Evolutionary conservation across 2,888 invertebrate genomes (phyloP).

Genomic region (Tetragnatha montana): DNA sequence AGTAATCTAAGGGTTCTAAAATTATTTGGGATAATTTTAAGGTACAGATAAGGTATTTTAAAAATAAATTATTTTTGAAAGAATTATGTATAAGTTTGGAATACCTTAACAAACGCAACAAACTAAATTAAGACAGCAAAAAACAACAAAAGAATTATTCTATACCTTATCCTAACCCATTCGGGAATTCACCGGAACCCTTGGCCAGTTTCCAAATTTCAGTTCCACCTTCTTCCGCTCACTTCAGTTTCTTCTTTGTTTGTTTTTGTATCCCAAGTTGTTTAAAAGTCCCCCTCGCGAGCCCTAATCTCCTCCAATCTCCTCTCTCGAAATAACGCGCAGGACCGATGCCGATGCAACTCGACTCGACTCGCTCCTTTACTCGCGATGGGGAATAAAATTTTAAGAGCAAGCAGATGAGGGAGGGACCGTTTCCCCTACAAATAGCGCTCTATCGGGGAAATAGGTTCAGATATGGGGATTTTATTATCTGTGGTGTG

Average conservation of each 20-base stretch:
- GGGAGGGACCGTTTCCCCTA: too few species aligned
- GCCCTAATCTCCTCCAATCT: conserved; percentile 31
- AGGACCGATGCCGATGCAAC: conserved; percentile 30
- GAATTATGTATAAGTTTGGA: too few species aligned
- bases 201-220: conserved; percentile 40
- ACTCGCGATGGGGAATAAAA: background rate
- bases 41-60: too few species aligned
- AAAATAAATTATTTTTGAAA: too few species aligned
- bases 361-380: conserved; percentile 31
- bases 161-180: too few species aligned
- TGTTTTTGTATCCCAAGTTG: conserved; percentile 12
- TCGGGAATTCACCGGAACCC: background rate
- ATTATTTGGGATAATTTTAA: too few species aligned
- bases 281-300: conserved; percentile 40
- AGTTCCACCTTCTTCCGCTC: conserved; percentile 35
- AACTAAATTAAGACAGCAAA: too few species aligned
- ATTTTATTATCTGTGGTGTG: too few species aligned
- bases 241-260: conserved; percentile 2
- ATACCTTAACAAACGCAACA: background rate
- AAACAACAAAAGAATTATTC: too few species aligned
- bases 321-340: conserved; percentile 12
- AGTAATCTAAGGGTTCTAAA: too few species aligned
- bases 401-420: background rate
- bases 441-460: too few species aligned
- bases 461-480: too few species aligned